Evolutionary conservation across 2,888 invertebrate species (phyloP).

Genomic region (Chloroclystis v-ata): DNA sequence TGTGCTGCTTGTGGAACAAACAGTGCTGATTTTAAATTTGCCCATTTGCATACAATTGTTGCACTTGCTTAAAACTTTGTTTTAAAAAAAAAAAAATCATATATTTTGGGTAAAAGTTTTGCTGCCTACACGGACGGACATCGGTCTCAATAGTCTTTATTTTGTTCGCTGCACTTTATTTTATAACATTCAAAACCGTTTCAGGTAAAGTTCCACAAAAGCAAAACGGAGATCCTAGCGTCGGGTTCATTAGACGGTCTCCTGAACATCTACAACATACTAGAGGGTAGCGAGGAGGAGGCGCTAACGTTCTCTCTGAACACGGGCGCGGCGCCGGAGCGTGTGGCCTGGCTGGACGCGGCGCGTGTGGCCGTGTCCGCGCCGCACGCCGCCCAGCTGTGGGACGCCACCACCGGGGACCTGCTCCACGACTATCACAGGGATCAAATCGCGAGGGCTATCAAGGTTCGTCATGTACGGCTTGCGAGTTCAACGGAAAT

Average conservation of each 20-base stretch:
- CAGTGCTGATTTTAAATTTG: too few species aligned
- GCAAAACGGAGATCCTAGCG: constrained; percentile 81
- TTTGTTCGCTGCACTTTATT: too few species aligned
- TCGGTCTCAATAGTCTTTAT: too few species aligned
- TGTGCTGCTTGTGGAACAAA: too few species aligned
- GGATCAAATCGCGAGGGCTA: constrained; percentile 75
- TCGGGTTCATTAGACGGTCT: constrained; percentile 91
- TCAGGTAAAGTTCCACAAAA: constrained; percentile 85
- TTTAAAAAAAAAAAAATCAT: too few species aligned
- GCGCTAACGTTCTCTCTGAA: constrained; percentile 88
- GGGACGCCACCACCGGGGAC: constrained; percentile 81
- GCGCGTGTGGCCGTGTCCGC: constrained; percentile 85
- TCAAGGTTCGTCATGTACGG: constrained; percentile 74
- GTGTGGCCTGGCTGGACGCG: constrained; percentile 79
- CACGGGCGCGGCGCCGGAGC: constrained; percentile 82
- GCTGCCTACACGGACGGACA: too few species aligned
- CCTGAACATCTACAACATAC: constrained; percentile 89
- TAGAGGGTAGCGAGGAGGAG: constrained; percentile 85
- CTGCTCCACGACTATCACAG: constrained; percentile 77
- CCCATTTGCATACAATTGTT: too few species aligned
- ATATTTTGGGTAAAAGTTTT: too few species aligned
- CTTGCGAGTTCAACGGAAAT: too few species aligned
- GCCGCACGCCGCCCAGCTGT: constrained; percentile 82
- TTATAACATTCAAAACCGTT: too few species aligned
- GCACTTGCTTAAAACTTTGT: too few species aligned